A percentile compares a stretch with the other conserved stretches of the same genome.
phyloP scores from a whole-genome alignment of 2,113 vertebrate species.

The Scatophagus argus region DNA sequence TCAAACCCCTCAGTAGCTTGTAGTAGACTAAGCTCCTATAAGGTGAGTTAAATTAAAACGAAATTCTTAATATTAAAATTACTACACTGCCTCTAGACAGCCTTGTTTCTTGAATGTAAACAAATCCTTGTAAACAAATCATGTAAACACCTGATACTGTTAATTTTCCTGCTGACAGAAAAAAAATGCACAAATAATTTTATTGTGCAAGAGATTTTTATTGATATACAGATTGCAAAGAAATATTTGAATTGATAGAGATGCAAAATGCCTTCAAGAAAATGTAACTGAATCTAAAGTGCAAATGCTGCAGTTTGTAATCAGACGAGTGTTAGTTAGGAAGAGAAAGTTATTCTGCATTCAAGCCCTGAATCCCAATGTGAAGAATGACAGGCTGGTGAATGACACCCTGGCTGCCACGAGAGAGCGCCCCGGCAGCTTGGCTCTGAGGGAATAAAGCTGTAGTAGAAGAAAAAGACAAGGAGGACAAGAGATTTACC shows the following conservation, averaged over 20 bases:
- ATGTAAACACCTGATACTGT: too few species aligned
- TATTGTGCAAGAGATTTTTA: slow-evolving; percentile 58
- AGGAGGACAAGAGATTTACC: slow-evolving; percentile 20
- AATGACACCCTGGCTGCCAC: neutral
- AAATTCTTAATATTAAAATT: too few species aligned
- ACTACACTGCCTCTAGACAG: too few species aligned
- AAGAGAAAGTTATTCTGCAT: slow-evolving; percentile 2
- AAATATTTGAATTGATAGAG: neutral
- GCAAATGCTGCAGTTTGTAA: slow-evolving; percentile 54
- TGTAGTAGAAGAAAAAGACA: neutral
- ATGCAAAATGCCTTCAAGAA: slow-evolving; percentile 10
- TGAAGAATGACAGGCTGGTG: neutral
- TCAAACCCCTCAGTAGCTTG: too few species aligned
- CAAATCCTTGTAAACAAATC: too few species aligned
- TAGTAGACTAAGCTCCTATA: too few species aligned
- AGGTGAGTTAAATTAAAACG: too few species aligned
- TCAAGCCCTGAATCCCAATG: neutral
- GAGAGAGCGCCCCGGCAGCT: neutral
- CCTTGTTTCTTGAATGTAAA: too few species aligned
- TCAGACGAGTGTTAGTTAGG: slow-evolving; percentile 12
- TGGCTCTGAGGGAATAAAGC: neutral
- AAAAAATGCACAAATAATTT: neutral
- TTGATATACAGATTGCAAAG: slow-evolving; percentile 34
- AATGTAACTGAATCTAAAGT: slow-evolving; percentile 49
- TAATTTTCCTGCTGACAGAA: too few species aligned